Base-by-base conservation (phyloP, 2,113 vertebrate genomes). In the Opisthocomus hoazin region DNA sequence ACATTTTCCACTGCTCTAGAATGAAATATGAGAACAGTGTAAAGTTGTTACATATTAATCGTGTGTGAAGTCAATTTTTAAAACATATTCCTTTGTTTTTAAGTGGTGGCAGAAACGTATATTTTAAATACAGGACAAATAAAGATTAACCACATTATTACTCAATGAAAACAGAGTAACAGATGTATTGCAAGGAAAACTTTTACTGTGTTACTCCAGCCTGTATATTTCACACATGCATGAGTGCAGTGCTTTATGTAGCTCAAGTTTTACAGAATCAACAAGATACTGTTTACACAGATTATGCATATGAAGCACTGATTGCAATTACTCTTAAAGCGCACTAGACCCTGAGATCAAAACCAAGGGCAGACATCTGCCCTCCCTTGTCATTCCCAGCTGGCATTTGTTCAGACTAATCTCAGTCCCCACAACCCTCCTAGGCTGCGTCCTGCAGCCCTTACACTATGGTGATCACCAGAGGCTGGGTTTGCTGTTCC, bases 241-340 rank as follows among this genome's bases (percentile, higher is more conserved):
- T 48, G n/a, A 26, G 5, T 6, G 4, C 7, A 26, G 9, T 30
- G 30, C 8, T 61, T 36, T 1, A 29, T 1, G 3, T 2, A 29
- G 46, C 37, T 56, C 34, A 34, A 4, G 4, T 53, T 50, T 27
- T 57, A 32, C 7, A 61, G 54, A 65, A 23, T 3, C 18, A 64
- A 5, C 8, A 68, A 32, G 6, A 23, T 36, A 23, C 1, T 20
- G 15, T 45, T 77, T 61, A 57, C 19, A 76, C 1, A 32, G 15
- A 46, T 29, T 17, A 45, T 26, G 29, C 18, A 23, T 8, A 23
- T 6, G 9, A 79, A 60, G 10, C 3, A 39, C 11, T 27, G 39
- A 57, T 1, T 32, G 24, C 27, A 69, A 64, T 60, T 51, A 41
- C 20, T 66, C 63, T 64, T 30, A 29, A 76, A 73, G 18, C 12